Evolutionary conservation across 2,113 vertebrate species (phyloP).

Genomic region (Callaeas wilsoni): DNA sequence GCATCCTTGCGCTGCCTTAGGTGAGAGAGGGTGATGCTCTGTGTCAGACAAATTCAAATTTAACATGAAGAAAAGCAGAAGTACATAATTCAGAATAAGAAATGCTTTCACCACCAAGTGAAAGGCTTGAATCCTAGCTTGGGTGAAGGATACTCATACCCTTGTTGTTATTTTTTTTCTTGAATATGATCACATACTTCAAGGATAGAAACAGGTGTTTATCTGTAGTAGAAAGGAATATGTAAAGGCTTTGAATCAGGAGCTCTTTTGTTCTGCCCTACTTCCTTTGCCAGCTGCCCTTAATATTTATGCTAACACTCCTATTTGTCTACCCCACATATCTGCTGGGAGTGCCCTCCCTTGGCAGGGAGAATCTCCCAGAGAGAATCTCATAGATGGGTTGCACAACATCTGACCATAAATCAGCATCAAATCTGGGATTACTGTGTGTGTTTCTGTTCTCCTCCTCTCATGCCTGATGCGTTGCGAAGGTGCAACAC

Average conservation of each 20-base stretch:
- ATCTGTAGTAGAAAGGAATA: not conserved
- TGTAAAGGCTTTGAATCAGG: not conserved
- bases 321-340: conserved; percentile 6
- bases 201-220: not conserved
- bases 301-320: not conserved
- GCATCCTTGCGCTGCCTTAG: not conserved
- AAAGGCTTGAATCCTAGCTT: not conserved
- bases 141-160: not conserved
- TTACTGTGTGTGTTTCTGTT: not conserved
- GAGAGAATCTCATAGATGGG: not conserved
- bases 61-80: not conserved
- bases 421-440: not conserved
- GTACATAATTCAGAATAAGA: not conserved
- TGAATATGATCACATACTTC: rapidly evolving
- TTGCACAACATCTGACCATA: not conserved
- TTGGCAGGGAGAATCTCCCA: not conserved
- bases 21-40: not conserved
- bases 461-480: not conserved
- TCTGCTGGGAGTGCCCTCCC: not conserved
- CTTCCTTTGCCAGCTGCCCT: not conserved
- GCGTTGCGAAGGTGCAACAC: not conserved
- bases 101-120: not conserved
- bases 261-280: not conserved
- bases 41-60: not conserved
- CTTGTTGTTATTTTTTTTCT: not conserved